phyloP scores from a whole-genome alignment of 2,888 invertebrate genomes.

The Liopterus haemorrhoidalis region DNA sequence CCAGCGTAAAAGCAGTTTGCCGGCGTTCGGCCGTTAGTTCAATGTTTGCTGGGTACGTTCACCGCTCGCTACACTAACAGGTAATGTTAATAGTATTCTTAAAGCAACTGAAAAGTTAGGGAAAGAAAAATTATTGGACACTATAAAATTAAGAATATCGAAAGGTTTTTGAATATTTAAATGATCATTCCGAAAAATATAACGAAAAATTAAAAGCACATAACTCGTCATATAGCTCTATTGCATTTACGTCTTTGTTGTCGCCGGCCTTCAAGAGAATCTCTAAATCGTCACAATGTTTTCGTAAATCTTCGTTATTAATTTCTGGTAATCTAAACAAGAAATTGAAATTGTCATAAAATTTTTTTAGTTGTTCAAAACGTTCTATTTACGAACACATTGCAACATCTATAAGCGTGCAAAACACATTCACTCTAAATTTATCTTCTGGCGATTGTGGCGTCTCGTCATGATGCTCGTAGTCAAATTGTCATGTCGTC shows the following conservation, averaged over 20 bases:
- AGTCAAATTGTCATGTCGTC: slow-evolving; percentile 18
- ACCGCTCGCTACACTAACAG: too few relatives aligned
- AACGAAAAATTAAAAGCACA: slow-evolving; percentile 12
- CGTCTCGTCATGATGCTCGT: slow-evolving; percentile 21
- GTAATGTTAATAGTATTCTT: slow-evolving; percentile 12
- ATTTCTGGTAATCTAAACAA: slow-evolving; percentile 13
- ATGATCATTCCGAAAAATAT: slow-evolving; percentile 11
- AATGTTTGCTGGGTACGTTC: too few relatives aligned
- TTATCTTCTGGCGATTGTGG: slow-evolving; percentile 19
- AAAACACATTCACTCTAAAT: slow-evolving; percentile 18
- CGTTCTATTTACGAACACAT: slow-evolving; percentile 18
- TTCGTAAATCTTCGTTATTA: slow-evolving; percentile 12
- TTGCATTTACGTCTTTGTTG: slow-evolving; percentile 14
- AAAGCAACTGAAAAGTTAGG: slow-evolving; percentile 11
- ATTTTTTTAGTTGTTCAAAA: slow-evolving; percentile 16
- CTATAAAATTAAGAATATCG: slow-evolving; percentile 9
- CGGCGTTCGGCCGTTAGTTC: too few relatives aligned
- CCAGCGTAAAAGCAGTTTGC: too few relatives aligned
- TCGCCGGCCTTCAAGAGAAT: slow-evolving; percentile 14
- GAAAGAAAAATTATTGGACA: slow-evolving; percentile 10
- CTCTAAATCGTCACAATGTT: slow-evolving; percentile 14
- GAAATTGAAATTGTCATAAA: slow-evolving; percentile 13
- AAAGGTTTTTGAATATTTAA: slow-evolving; percentile 11
- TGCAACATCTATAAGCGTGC: slow-evolving; percentile 11
- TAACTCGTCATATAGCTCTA: slow-evolving; percentile 10